Evolutionary conservation across 2,113 vertebrate species (phyloP), one percentile per base, ranked within the genome.

Genomic region (Tonatia bakeri): DNA sequence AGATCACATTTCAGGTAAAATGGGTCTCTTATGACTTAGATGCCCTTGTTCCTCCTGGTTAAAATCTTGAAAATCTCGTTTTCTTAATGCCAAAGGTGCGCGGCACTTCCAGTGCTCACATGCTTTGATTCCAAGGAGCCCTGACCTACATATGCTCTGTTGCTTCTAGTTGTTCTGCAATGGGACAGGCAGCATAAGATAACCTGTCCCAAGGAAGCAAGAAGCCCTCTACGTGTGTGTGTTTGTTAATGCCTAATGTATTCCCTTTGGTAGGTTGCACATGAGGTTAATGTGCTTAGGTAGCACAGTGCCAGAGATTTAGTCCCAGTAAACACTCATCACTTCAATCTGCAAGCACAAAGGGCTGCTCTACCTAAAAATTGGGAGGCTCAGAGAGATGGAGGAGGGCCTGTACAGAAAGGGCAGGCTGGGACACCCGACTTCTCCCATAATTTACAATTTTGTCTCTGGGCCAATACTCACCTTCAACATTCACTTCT

Each of bases 1-100:
- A 65, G 61, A 7, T 20, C 50, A 56, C 50, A 56, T 13, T 12
- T 61, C n/a, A 26, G 69, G 47, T 14, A 5, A 8, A 26, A 15
- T 0, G 2, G 14, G 13, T 14, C 22, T 64, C 69, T 79, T 16
- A 1, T 26, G 61, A 43, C 1, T 0, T 2, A 7, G 43, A 14
- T 7, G 31, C 33, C 47, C 38, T 7, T 19, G 6, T 61, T 69
- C 85, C 19, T 59, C 69, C 76, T 59, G 7, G 7, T 16, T 1
- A 4, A 24, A 28, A 52, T 43, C 40, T n/a, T 3, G 73, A 24
- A 38, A 80, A 69, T 28, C n/a, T 24, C 2, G 3, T 15, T 88
- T 80, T 47, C 31, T 38, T 43, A 47, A 61, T 33, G 54, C 8
- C 24, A 20, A 79, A 87, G 70, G 61, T 43, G 72, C 22, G 16